Evolutionary conservation across 2,113 vertebrate genomes (phyloP).

Genomic region (Pogonocichla stellata): DNA sequence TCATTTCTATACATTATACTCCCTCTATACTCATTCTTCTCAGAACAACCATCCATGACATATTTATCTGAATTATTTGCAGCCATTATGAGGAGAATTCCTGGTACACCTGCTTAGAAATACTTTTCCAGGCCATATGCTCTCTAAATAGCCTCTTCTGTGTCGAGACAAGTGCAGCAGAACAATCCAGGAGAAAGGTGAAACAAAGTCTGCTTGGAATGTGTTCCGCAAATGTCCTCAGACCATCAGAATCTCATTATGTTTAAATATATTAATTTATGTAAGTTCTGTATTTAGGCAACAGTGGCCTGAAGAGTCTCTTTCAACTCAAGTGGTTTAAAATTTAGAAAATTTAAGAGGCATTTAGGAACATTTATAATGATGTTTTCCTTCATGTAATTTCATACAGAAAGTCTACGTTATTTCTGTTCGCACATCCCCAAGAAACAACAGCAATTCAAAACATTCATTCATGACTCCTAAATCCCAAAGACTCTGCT

Average conservation of each 20-base stretch:
- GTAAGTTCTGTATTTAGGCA: not conserved
- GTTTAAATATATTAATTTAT: not conserved
- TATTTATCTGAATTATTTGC: constrained; percentile 30
- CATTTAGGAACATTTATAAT: not conserved
- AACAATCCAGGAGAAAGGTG: not conserved
- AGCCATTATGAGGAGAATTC: not conserved
- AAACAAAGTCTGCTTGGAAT: not conserved
- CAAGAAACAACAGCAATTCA: not conserved
- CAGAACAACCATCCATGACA: constrained; percentile 1
- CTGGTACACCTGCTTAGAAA: not conserved
- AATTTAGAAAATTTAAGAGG: not conserved
- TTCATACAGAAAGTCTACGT: not conserved
- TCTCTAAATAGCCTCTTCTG: constrained; percentile 8
- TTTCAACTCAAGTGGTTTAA: not conserved
- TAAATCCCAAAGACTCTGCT: not conserved
- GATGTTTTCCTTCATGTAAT: not conserved
- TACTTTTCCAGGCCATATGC: constrained; percentile 18
- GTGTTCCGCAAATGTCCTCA: not conserved
- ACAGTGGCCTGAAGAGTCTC: not conserved
- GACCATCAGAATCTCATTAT: not conserved
- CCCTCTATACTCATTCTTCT: not conserved
- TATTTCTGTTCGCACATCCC: not conserved
- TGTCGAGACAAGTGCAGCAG: not conserved
- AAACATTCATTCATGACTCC: not conserved
- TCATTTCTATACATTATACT: not conserved